Evolutionary conservation across 2,797 vertebrate genomes (phyloP).

Genomic region (Nannoperca australis): DNA sequence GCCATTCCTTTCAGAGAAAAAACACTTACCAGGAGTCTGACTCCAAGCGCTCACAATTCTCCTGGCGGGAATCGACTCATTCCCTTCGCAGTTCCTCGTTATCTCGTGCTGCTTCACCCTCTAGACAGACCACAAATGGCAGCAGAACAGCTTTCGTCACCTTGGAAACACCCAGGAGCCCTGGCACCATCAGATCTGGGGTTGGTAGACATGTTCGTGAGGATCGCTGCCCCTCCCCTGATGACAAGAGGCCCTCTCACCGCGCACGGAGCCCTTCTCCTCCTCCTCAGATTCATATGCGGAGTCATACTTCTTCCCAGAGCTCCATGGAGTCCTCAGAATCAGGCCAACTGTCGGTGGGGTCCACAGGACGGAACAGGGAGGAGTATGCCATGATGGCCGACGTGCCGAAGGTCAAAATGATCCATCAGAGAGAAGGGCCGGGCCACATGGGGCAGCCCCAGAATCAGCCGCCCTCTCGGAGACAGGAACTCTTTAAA

Average conservation of each 20-base stretch:
- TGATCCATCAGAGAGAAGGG: slow-evolving; percentile 81
- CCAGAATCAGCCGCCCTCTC: slow-evolving; percentile 82
- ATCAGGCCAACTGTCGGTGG: slow-evolving; percentile 61
- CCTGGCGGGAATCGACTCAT: slow-evolving; percentile 70
- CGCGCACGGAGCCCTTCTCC: slow-evolving; percentile 72
- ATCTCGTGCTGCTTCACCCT: slow-evolving; percentile 76
- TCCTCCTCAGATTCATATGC: slow-evolving; percentile 52
- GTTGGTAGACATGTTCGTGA: slow-evolving; percentile 37
- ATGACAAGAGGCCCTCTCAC: slow-evolving; percentile 39
- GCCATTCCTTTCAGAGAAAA: slow-evolving; percentile 65
- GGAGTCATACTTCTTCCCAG: slow-evolving; percentile 82
- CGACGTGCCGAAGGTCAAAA: slow-evolving; percentile 90
- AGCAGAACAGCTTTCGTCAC: slow-evolving; percentile 52
- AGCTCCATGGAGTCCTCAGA: slow-evolving; percentile 86
- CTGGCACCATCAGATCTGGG: slow-evolving; percentile 60
- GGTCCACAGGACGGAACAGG: slow-evolving; percentile 85
- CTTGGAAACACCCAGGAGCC: slow-evolving; percentile 60
- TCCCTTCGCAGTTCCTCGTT: slow-evolving; percentile 75
- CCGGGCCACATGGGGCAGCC: slow-evolving; percentile 49
- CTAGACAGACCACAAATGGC: slow-evolving; percentile 56
- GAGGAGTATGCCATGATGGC: slow-evolving; percentile 91
- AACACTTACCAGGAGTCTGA: slow-evolving; percentile 54
- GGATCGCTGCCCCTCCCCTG: slow-evolving; percentile 55
- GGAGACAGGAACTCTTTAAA: slow-evolving; percentile 88
- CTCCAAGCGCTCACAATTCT: slow-evolving; percentile 68